These are phyloP conservation scores for Apotomis turbidana DNA, from an alignment of 2,888 invertebrate genomes.

Conservation along the genomic window DNA sequence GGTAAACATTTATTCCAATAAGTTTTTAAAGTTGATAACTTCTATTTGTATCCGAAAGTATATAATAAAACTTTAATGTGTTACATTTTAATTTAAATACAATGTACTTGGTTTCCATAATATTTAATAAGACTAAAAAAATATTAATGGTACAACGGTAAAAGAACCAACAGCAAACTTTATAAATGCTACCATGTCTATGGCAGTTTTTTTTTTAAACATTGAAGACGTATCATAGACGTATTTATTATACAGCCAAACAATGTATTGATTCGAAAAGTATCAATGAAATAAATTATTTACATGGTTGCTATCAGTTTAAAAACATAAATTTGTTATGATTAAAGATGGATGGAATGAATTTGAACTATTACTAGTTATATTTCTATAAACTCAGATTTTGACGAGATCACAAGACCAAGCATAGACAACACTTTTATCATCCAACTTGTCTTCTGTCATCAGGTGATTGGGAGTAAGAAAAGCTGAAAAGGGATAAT, in stretches of 20 bases:
- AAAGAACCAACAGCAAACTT: background rate
- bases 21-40: background rate
- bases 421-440: constrained; percentile 76
- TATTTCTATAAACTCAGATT: constrained; percentile 40
- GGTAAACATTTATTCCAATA: background rate
- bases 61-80: background rate
- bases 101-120: background rate
- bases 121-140: background rate
- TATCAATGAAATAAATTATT: background rate
- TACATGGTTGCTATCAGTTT: background rate
- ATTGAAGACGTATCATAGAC: too few relatives aligned
- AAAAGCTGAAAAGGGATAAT: constrained; percentile 70
- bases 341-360: background rate
- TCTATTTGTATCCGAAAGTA: background rate
- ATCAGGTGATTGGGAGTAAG: constrained; percentile 79
- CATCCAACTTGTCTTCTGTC: constrained; percentile 75
- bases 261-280: background rate
- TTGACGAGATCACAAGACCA: constrained; percentile 76
- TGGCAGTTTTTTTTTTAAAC: background rate
- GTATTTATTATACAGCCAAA: constrained; percentile 7
- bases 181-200: constrained; percentile 5
- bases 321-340: background rate
- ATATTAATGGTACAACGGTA: background rate
- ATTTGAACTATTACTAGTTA: constrained; percentile 1
- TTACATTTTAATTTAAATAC: background rate